These are phyloP conservation scores for Ditylenchus weischeri DNA, from an alignment of 2,888 invertebrate species.

Conservation along the genomic window DNA sequence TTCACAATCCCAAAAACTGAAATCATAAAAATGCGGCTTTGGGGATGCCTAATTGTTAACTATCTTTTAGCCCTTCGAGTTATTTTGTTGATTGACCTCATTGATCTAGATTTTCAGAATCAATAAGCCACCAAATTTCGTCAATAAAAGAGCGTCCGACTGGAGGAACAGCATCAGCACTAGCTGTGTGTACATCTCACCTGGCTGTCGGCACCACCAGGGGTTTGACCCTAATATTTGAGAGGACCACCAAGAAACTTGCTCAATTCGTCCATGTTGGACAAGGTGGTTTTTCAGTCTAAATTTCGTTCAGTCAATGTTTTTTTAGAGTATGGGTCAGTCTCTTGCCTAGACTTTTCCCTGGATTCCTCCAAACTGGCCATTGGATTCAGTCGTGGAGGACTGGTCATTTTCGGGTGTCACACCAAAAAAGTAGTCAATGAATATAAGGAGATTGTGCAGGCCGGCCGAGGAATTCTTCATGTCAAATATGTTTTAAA, in stretches of 20 bases:
- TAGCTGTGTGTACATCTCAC: conserved; percentile 35
- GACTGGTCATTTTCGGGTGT: conserved; percentile 31
- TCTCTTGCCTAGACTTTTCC: conserved; percentile 32
- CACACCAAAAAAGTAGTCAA: conserved; percentile 30
- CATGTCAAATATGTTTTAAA: conserved; percentile 75
- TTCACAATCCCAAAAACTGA: too few relatives aligned
- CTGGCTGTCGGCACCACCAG: conserved; percentile 49
- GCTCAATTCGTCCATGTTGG: conserved; percentile 41
- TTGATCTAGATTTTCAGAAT: conserved; percentile 29
- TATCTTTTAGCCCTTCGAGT: too few relatives aligned
- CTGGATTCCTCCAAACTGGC: conserved; percentile 21
- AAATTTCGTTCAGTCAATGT: not conserved
- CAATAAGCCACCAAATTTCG: conserved; percentile 45
- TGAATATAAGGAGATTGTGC: conserved; percentile 70
- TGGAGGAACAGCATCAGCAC: conserved; percentile 36
- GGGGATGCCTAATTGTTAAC: too few relatives aligned
- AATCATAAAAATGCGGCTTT: too few relatives aligned
- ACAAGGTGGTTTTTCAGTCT: conserved; percentile 15
- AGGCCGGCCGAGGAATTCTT: conserved; percentile 77
- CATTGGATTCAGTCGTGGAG: conserved; percentile 29
- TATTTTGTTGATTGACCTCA: too few relatives aligned
- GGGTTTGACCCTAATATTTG: conserved; percentile 47
- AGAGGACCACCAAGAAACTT: conserved; percentile 32
- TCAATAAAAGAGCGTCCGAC: conserved; percentile 31
- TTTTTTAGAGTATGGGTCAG: conserved; percentile 29